These are phyloP conservation scores for Lichenostomus cassidix DNA, from an alignment of 2,113 vertebrate genomes.

Conservation along the genomic window DNA sequence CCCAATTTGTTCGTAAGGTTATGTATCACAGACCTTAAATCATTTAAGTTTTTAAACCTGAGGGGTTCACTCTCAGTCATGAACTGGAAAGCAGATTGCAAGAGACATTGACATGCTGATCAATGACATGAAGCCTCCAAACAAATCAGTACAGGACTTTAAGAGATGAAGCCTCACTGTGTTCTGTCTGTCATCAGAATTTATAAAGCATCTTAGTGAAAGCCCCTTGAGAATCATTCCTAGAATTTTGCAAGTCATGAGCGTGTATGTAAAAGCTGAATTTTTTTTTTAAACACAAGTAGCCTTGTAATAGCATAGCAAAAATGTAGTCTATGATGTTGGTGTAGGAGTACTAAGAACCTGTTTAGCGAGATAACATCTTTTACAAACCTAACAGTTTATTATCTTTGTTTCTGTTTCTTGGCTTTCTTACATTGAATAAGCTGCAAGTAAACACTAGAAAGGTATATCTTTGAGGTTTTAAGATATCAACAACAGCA, in stretches of 20 bases:
- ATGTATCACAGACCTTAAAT: slow-evolving; percentile 33
- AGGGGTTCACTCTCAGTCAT: slow-evolving; percentile 47
- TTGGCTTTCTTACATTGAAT: not conserved
- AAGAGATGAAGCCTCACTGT: slow-evolving; percentile 24
- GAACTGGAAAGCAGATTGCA: slow-evolving; percentile 31
- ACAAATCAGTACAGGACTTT: slow-evolving; percentile 53
- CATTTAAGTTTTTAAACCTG: slow-evolving; percentile 52
- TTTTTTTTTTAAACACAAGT: not conserved
- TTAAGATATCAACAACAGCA: slow-evolving; percentile 1
- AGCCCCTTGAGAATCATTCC: slow-evolving; percentile 56
- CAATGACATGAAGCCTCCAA: slow-evolving; percentile 52
- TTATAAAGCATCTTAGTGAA: slow-evolving; percentile 61
- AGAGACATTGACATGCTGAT: slow-evolving; percentile 53
- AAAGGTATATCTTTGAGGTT: slow-evolving; percentile 19
- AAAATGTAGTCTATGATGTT: not conserved
- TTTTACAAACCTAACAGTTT: slow-evolving; percentile 19
- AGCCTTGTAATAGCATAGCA: slow-evolving; percentile 14
- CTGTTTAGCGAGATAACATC: not conserved
- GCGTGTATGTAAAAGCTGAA: slow-evolving; percentile 47
- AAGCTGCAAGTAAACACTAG: not conserved
- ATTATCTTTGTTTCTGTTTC: slow-evolving; percentile 1
- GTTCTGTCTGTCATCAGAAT: slow-evolving; percentile 64
- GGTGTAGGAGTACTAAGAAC: not conserved
- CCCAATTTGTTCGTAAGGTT: slow-evolving; percentile 33
- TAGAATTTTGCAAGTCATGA: slow-evolving; percentile 71